Evolutionary conservation across 2,797 vertebrate species (phyloP), one percentile per base, ranked within the genome.

Genomic region (Aphelocoma californica): DNA sequence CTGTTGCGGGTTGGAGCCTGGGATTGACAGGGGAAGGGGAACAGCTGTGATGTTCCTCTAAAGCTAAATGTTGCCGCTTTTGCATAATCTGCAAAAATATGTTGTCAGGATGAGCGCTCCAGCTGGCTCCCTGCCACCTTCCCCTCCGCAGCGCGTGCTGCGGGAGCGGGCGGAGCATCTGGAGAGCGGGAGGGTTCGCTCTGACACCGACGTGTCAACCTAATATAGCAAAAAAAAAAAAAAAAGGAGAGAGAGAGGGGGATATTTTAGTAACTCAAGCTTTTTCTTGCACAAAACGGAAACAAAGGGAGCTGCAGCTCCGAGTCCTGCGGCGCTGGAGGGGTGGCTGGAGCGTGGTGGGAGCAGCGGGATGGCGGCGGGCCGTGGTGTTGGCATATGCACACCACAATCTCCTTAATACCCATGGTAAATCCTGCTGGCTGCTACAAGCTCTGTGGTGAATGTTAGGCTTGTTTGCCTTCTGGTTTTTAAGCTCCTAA

Each of bases 61-160:
- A 60, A 94, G 84, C 88, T 95, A 84, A 95, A 92, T 71, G 86
- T 94, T 94, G 91, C 79, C 4, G 6, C 29, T 93, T 95, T 92
- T 94, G 85, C 88, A 87, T 94, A 91, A 95, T 96, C 94, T 96
- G 94, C 86, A 94, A 40, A 94, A 95, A 91, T 93, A 88, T 93
- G 89, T 96, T 95, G 90, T 91, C 67, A 72, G 88, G 94, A 79
- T 1, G 36, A 86, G 92, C 29, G 72, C 48, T 95, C 95, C 88
- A 92, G 79, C 94, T 95, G 93, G 95, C 90, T 16, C 74, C 4
- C n/a, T 78, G 95, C 86, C 93, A 94, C 88, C 53, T 48, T 80
- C 64, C 57, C 81, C 91, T 66, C 69, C 2, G 4, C 81, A 48
- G 90, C 3, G 31, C 14, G 32, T 45, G 91, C 84, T 38, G 75